These are phyloP conservation scores for Drepana arcuata DNA, from an alignment of 1,140 invertebrate genomes.

Conservation along the genomic window DNA sequence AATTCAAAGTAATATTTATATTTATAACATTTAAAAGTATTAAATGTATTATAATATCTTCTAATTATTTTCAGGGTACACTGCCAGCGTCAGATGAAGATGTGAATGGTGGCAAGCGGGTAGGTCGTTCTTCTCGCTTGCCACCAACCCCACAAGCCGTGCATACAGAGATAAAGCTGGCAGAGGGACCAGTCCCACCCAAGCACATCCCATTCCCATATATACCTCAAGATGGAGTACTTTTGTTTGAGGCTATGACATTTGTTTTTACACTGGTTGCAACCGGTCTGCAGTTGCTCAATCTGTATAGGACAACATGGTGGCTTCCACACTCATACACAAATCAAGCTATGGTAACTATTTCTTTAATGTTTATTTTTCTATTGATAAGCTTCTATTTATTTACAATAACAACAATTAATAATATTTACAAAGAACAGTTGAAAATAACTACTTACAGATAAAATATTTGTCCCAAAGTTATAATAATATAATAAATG, in stretches of 20 bases:
- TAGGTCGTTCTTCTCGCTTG: constrained; percentile 22
- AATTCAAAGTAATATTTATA: no score
- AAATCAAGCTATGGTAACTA: constrained; percentile 87
- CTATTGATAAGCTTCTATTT: constrained; percentile 93
- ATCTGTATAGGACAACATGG: constrained; percentile 97
- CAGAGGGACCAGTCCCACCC: constrained; percentile 62
- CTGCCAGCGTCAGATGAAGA: constrained; percentile 39
- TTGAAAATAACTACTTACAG: no score
- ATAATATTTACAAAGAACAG: no score
- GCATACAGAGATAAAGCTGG: constrained; percentile 21
- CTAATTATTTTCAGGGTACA: constrained; percentile 36
- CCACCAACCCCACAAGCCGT: constrained; percentile 12
- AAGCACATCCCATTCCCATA: constrained; percentile 91
- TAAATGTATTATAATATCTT: no score
- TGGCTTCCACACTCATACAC: constrained; percentile 95
- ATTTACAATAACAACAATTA: no score
- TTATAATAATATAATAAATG: no score
- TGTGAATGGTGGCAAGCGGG: constrained; percentile 30
- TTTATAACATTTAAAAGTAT: no score
- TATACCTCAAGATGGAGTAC: constrained; percentile 85
- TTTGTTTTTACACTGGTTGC: constrained; percentile 85
- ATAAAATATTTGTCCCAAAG: no score
- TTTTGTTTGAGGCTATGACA: constrained; percentile 90
- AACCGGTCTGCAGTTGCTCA: constrained; percentile 89
- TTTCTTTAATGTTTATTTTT: constrained; percentile 1